phyloP scores from a whole-genome alignment of 2,888 invertebrate genomes.

The Crossocerus cetratus region DNA sequence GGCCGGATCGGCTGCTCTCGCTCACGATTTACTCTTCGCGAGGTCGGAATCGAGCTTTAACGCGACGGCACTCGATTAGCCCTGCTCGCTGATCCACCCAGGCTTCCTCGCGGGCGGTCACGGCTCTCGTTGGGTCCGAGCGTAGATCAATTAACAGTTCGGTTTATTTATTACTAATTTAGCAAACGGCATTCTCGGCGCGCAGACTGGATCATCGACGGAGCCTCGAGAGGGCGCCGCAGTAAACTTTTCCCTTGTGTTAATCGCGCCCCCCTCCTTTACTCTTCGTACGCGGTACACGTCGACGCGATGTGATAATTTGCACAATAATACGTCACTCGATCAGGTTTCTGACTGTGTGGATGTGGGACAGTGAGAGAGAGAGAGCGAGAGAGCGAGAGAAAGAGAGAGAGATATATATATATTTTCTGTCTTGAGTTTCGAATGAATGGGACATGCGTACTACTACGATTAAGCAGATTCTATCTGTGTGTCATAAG shows the following conservation, averaged over 20 bases:
- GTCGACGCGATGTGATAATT: slow-evolving; percentile 54
- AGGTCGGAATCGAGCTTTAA: not conserved
- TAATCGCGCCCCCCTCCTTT: not conserved
- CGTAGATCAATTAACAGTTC: not conserved
- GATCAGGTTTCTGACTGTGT: slow-evolving; percentile 31
- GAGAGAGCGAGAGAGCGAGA: slow-evolving; percentile 5
- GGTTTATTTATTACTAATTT: slow-evolving; percentile 17
- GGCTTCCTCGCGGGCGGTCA: not conserved
- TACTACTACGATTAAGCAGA: slow-evolving; percentile 35
- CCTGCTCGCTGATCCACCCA: not conserved
- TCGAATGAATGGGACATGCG: slow-evolving; percentile 25
- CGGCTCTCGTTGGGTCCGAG: not conserved
- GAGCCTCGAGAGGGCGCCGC: not conserved
- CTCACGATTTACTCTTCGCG: not conserved
- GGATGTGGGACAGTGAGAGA: slow-evolving; percentile 21
- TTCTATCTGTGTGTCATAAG: too few relatives aligned
- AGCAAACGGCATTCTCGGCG: not conserved
- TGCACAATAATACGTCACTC: slow-evolving; percentile 48
- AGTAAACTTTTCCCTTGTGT: not conserved
- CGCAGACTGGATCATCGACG: not conserved
- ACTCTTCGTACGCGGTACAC: slow-evolving; percentile 22
- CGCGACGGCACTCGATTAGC: not conserved
- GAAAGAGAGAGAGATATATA: not conserved
- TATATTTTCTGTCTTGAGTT: slow-evolving; percentile 32
- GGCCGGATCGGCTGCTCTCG: not conserved